Conservation (phyloP, 2,888 invertebrate genomes). For the Ophraella communa region DNA sequence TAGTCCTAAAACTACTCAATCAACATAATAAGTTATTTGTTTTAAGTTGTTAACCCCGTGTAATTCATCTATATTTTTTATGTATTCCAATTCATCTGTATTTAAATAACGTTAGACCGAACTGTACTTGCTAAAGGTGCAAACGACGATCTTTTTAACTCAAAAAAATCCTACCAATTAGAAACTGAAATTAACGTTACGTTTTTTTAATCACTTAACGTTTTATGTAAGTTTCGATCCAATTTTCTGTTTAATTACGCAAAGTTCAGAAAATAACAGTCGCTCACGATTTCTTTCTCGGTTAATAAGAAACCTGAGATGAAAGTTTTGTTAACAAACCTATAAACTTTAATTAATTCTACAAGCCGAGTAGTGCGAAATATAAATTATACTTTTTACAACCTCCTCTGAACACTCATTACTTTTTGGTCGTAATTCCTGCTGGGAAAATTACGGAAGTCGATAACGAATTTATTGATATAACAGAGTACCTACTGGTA, state of each 20-base stretch:
- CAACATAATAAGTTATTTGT: too few species aligned
- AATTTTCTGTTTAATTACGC: conserved; percentile 28
- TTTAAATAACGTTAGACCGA: too few species aligned
- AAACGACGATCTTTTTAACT: not conserved
- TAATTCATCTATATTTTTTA: too few species aligned
- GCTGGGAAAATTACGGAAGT: conserved; percentile 28
- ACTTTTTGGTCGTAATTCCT: conserved; percentile 26
- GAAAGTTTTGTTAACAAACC: conserved; percentile 31
- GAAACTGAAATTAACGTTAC: not conserved
- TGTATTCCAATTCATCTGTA: too few species aligned
- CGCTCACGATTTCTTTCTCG: conserved; percentile 26
- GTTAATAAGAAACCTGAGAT: conserved; percentile 25
- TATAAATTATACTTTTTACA: conserved; percentile 35
- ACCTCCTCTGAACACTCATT: conserved; percentile 24
- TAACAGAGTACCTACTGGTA: too few species aligned
- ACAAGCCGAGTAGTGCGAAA: conserved; percentile 34
- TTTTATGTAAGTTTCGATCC: conserved; percentile 18
- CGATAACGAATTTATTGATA: conserved; percentile 24
- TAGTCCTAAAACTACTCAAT: too few species aligned
- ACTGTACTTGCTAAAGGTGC: not conserved
- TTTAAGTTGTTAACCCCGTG: too few species aligned
- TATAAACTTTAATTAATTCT: conserved; percentile 35
- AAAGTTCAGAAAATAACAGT: conserved; percentile 17
- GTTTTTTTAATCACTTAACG: conserved; percentile 12
- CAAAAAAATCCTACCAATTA: not conserved